Conservation (phyloP, 2,888 invertebrate genomes). For the Lymantria monacha region DNA sequence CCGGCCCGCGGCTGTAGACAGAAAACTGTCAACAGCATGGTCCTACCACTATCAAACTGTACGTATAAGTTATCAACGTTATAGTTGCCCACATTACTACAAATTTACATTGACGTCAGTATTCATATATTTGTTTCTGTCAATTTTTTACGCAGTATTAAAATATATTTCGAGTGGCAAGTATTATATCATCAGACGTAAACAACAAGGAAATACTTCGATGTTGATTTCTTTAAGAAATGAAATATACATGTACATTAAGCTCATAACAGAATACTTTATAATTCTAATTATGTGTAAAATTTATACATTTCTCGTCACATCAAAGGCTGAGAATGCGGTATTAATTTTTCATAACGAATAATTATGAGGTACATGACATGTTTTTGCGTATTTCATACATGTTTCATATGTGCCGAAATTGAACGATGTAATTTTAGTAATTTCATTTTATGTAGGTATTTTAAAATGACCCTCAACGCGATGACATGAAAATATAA, state of each 20-base stretch:
- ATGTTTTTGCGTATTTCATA: not conserved
- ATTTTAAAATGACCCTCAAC: too few species aligned
- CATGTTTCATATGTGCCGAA: not conserved
- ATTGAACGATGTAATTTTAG: too few species aligned
- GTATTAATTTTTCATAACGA: not conserved
- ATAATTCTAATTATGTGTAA: not conserved
- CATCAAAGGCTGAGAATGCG: not conserved
- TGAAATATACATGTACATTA: not conserved
- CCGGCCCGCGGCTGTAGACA: too few species aligned
- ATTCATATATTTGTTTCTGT: conserved; percentile 7
- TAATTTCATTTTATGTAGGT: too few species aligned
- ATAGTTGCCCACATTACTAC: not conserved
- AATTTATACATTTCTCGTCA: not conserved
- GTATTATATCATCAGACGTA: conserved; percentile 18
- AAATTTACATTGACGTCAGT: conserved; percentile 11
- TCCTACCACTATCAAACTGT: too few species aligned
- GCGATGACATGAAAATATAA: too few species aligned
- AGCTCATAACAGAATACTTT: not conserved
- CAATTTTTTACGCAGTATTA: conserved; percentile 8
- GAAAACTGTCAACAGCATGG: too few species aligned
- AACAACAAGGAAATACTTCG: conserved; percentile 13
- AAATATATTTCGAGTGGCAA: conserved; percentile 6
- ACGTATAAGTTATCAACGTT: too few species aligned
- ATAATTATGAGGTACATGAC: too few species aligned
- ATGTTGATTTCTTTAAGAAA: not conserved